phyloP scores from a whole-genome alignment of 2,888 invertebrate genomes.

The Ectobius pallidus region DNA sequence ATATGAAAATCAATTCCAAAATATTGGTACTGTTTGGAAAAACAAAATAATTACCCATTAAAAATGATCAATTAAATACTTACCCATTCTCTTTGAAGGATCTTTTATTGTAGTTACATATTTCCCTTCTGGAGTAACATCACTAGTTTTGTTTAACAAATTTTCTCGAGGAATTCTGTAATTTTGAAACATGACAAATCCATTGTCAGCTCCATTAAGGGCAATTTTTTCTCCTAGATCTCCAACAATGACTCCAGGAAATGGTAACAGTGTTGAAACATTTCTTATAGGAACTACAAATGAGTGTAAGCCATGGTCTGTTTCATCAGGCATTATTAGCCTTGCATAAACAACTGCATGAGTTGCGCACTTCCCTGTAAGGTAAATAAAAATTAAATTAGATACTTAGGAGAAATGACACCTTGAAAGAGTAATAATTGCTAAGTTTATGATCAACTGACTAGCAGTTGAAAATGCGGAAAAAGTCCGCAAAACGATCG shows the following conservation, averaged over 20 bases:
- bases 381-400: background rate
- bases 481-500: no score
- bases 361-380: constrained; percentile 54
- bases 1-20: background rate
- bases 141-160: constrained; percentile 85
- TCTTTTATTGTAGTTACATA: constrained; percentile 92
- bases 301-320: constrained; percentile 60
- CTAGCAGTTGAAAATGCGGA: no score
- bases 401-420: no score
- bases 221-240: constrained; percentile 65
- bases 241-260: constrained; percentile 60
- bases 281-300: constrained; percentile 60
- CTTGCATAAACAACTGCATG: constrained; percentile 63
- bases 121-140: constrained; percentile 84
- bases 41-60: background rate
- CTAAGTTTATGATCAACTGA: no score
- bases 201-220: constrained; percentile 63
- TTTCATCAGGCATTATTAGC: constrained; percentile 58
- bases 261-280: constrained; percentile 51
- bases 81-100: constrained; percentile 80
- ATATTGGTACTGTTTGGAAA: background rate
- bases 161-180: constrained; percentile 86
- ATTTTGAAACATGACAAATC: constrained; percentile 70
- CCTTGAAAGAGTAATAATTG: no score
- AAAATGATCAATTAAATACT: constrained; percentile 37